These are phyloP conservation scores for Aphelenchoides fujianensis DNA, from an alignment of 1,140 invertebrate species.

Conservation along the genomic window DNA sequence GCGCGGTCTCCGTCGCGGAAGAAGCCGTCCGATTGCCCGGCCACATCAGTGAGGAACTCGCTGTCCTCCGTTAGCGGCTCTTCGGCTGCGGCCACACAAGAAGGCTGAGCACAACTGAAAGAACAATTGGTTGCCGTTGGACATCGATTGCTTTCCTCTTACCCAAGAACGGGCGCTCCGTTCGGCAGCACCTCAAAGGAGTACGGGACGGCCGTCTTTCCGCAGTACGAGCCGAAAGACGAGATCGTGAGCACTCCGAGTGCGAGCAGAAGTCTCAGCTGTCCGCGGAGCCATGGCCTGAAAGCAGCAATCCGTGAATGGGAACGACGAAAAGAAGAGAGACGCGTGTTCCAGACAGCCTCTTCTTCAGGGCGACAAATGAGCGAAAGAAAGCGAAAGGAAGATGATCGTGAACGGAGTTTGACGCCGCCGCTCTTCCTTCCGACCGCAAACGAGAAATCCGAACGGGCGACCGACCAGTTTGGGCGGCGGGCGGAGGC, in stretches of 20 bases:
- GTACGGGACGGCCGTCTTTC: constrained; percentile 55
- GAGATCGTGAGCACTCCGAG: background rate
- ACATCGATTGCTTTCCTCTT: no score
- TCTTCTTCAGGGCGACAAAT: background rate
- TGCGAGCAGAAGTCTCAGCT: background rate
- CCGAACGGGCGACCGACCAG: background rate
- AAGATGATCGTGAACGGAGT: no score
- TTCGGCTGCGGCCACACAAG: constrained; percentile 45
- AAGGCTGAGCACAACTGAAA: constrained; percentile 59
- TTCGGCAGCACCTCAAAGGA: constrained; percentile 50
- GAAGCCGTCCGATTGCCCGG: constrained; percentile 55
- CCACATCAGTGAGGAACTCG: constrained; percentile 48
- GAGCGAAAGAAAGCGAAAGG: background rate
- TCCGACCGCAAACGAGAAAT: background rate
- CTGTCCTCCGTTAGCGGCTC: constrained; percentile 45
- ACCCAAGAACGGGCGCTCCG: constrained; percentile 56
- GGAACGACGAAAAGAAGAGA: no score
- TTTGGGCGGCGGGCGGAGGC: background rate
- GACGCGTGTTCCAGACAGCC: background rate
- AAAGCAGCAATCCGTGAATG: background rate
- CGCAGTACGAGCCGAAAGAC: constrained; percentile 47
- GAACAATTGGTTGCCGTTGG: no score
- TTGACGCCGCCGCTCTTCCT: no score
- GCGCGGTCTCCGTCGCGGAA: constrained; percentile 56
- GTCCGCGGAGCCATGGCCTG: background rate